These are phyloP conservation scores for Arbacia lixula DNA, from an alignment of 53 echinoderm and acorn worm species.

Conservation along the genomic window DNA sequence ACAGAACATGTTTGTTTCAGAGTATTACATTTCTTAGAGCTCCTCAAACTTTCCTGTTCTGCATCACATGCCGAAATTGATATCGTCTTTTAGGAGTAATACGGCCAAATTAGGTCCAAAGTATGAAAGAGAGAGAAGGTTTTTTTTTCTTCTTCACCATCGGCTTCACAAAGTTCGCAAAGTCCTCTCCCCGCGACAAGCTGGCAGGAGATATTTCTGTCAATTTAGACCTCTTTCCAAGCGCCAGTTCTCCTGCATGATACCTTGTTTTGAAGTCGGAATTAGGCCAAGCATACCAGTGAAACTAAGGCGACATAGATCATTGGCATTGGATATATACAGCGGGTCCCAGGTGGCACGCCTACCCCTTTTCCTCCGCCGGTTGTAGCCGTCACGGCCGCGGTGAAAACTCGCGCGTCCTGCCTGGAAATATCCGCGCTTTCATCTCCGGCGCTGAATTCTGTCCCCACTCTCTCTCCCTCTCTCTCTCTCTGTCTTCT, in stretches of 20 bases:
- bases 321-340: constrained; percentile 54
- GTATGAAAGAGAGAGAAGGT: too few species aligned
- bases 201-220: constrained; percentile 41
- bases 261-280: constrained; percentile 40
- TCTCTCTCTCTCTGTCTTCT: neutral
- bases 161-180: too few species aligned
- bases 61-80: too few species aligned
- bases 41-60: too few species aligned
- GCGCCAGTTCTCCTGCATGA: constrained; percentile 36
- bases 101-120: too few species aligned
- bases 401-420: constrained; percentile 45
- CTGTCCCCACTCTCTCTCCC: neutral
- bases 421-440: constrained; percentile 31
- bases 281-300: constrained; percentile 35
- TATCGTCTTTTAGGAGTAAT: too few species aligned
- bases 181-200: constrained; percentile 17
- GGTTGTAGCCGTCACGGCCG: constrained; percentile 31
- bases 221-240: constrained; percentile 46
- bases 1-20: too few species aligned
- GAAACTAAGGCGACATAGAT: constrained; percentile 45
- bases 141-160: too few species aligned
- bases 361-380: neutral
- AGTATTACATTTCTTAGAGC: too few species aligned
- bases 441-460: neutral
- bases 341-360: constrained; percentile 36